Conservation (phyloP, 2,113 vertebrate species). For the Asarcornis scutulata region DNA sequence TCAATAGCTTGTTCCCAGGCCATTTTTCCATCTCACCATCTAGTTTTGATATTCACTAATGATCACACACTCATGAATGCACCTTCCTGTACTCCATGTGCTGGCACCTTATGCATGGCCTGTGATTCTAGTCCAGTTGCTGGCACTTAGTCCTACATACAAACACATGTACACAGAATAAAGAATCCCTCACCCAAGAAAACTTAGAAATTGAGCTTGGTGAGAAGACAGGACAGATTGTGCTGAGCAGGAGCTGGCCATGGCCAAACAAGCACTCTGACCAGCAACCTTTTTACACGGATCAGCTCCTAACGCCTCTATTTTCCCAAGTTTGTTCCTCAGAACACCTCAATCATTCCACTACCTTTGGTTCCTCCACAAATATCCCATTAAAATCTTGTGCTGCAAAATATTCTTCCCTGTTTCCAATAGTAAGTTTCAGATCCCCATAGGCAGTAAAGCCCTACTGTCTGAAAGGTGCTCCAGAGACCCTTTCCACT, state of each 20-base stretch:
- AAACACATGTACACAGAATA: not conserved
- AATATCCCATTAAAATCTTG: not conserved
- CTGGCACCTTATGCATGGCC: not conserved
- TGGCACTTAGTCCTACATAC: not conserved
- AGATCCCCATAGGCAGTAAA: not conserved
- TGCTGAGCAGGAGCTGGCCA: not conserved
- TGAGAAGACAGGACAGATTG: not conserved
- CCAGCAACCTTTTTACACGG: not conserved
- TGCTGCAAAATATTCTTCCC: not conserved
- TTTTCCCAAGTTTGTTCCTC: not conserved
- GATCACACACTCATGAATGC: not conserved
- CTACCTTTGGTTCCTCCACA: not conserved
- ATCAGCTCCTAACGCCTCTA: not conserved
- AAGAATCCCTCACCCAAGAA: not conserved
- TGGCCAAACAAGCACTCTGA: not conserved
- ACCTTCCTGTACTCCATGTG: not conserved
- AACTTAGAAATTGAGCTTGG: not conserved
- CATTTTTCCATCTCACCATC: not conserved
- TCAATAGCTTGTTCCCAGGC: not conserved
- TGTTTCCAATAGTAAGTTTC: not conserved
- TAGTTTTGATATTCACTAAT: not conserved
- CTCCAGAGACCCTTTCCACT: not conserved
- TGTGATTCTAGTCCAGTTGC: not conserved
- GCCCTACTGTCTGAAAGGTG: not conserved
- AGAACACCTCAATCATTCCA: not conserved